Evolutionary conservation across 2,113 vertebrate genomes (phyloP), one percentile per base, ranked within the genome.

Genomic region (Chascanopsetta lugubris): DNA sequence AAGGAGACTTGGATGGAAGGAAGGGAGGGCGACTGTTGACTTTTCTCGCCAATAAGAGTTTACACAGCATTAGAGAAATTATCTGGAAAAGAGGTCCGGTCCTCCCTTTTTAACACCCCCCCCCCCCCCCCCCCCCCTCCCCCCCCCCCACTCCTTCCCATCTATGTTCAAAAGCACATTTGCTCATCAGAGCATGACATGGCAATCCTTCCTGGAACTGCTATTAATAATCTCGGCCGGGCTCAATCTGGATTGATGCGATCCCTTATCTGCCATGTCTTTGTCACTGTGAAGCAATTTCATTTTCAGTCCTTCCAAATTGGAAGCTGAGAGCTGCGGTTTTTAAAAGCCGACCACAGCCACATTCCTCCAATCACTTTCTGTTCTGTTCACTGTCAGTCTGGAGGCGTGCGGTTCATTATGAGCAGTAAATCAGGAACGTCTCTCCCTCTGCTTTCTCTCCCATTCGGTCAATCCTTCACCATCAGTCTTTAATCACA

Each of bases 181-280:
- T 81, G 63, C 61, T 77, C 75, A 83, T 84, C 51, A 25, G 69
- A 83, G 68, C 66, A 51, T 80, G 81, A 69, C 80, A 69, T 38
- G 43, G 36, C 69, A n/a, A 15, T 75, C 71, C 57, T 85, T 85
- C 80, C 78, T 74, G 72, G 78, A 87, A 80, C 40, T 36, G 17
- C 71, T 79, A 82, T 86, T 86, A 81, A 86, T 88, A 69, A 74
- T 77, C 72, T 58, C 15, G 63, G 54, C 73, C 68, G 27, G n/a
- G 76, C 74, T 85, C 72, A 85, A 82, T 87, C 71, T 60, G 72
- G 62, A 62, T 70, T 79, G 69, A 82, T 50, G 68, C 61, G 58
- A 83, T 77, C 84, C 58, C 79, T 88, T 68, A 80, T 72, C 74
- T 47, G 74, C 50, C 50, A 68, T 75, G 75, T 85, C 75, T 79